Evolutionary conservation across 2,888 invertebrate species (phyloP).

Genomic region (Piscicola geometra): DNA sequence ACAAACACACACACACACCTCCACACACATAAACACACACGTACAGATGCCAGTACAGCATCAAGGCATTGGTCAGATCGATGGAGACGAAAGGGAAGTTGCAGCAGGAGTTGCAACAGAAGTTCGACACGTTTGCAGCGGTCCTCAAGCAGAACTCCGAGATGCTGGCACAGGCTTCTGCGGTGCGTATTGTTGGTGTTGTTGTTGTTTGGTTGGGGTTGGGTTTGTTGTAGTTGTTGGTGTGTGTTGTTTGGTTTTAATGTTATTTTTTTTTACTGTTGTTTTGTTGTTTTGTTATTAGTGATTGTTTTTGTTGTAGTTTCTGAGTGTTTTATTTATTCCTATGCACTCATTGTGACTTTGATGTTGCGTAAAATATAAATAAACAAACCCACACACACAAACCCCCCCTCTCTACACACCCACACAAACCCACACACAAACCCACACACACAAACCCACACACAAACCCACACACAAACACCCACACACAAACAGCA

Average conservation of each 20-base stretch:
- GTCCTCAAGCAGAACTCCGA: not conserved
- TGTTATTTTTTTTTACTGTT: too few species aligned
- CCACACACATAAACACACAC: too few species aligned
- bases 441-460: too few species aligned
- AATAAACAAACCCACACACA: too few species aligned
- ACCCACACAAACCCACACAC: too few species aligned
- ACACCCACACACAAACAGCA: not conserved
- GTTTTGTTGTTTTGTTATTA: not conserved
- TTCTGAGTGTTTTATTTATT: not conserved
- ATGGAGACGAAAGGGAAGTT: not conserved
- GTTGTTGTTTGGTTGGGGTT: too few species aligned
- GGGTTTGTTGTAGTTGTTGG: too few species aligned
- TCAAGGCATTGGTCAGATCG: not conserved
- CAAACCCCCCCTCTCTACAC: too few species aligned
- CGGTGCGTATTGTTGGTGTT: too few species aligned
- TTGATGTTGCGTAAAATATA: too few species aligned
- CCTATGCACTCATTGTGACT: too few species aligned
- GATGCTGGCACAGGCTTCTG: not conserved
- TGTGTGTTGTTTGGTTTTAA: too few species aligned
- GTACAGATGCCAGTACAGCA: not conserved
- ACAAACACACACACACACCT: conserved; percentile 17
- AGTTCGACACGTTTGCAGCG: not conserved
- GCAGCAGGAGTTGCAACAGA: not conserved
- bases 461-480: not conserved
- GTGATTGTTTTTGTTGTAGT: not conserved